Conservation (phyloP, 2,888 invertebrate species). For the Conops quadrifasciatus region DNA sequence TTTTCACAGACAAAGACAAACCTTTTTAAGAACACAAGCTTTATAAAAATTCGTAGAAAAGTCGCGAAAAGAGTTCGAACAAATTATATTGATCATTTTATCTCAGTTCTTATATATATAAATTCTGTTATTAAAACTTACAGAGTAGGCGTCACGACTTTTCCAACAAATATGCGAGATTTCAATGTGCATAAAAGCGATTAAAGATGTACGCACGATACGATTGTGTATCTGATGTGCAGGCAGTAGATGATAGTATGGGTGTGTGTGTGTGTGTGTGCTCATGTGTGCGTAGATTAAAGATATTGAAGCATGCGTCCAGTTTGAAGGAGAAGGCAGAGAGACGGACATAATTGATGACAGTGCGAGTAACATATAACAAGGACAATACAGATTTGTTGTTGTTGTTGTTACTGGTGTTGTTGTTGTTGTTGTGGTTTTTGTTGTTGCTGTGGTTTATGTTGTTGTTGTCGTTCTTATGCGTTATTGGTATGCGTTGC, state of each 20-base stretch:
- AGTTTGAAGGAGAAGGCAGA: neutral
- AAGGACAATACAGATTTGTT: no score
- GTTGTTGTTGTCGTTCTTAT: constrained; percentile 9
- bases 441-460: neutral
- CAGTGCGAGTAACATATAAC: constrained; percentile 12
- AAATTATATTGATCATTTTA: no score
- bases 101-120: no score
- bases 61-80: no score
- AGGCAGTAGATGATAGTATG: neutral
- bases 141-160: no score
- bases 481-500: constrained; percentile 7
- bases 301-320: neutral
- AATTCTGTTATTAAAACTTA: no score
- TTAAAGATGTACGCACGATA: no score
- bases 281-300: neutral
- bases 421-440: neutral
- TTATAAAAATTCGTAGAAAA: no score
- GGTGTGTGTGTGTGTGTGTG: neutral
- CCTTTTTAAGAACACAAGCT: no score
- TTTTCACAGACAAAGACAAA: no score
- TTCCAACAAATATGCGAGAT: no score
- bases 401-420: neutral
- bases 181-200: no score
- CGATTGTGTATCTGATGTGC: neutral
- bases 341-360: constrained; percentile 12